Conservation (phyloP, 2,113 vertebrate species). For the Saimiri boliviensis region DNA sequence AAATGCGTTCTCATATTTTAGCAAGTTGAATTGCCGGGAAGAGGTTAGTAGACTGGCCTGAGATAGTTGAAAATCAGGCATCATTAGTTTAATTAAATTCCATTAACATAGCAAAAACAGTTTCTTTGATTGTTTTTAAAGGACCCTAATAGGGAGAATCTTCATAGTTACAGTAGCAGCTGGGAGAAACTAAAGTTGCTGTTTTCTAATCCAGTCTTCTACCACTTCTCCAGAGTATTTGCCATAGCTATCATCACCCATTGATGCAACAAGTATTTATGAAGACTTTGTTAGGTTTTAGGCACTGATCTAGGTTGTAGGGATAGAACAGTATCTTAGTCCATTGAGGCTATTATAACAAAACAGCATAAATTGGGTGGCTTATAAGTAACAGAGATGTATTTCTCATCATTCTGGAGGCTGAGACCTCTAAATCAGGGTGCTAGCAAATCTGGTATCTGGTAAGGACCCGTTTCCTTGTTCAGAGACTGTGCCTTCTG, state of each 20-base stretch:
- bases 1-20: conserved; percentile 53
- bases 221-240: too few species aligned
- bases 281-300: not conserved
- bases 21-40: conserved; percentile 36
- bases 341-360: not conserved
- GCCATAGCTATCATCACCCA: rapidly evolving
- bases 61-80: not conserved
- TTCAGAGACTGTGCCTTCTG: not conserved
- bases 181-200: not conserved
- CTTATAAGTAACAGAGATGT: not conserved
- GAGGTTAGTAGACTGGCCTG: conserved; percentile 44
- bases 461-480: too few species aligned
- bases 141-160: not conserved
- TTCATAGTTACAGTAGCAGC: not conserved
- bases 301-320: not conserved
- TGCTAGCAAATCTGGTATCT: not conserved
- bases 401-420: not conserved
- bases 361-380: not conserved
- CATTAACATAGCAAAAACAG: conserved; percentile 19
- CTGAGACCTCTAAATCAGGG: not conserved
- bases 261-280: not conserved
- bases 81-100: conserved; percentile 58
- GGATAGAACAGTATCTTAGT: not conserved
- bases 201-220: not conserved
- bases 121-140: not conserved